Evolutionary conservation across 2,797 vertebrate species (phyloP), one percentile per base, ranked within the genome.

Genomic region (Phrynocephalus vlangalii): DNA sequence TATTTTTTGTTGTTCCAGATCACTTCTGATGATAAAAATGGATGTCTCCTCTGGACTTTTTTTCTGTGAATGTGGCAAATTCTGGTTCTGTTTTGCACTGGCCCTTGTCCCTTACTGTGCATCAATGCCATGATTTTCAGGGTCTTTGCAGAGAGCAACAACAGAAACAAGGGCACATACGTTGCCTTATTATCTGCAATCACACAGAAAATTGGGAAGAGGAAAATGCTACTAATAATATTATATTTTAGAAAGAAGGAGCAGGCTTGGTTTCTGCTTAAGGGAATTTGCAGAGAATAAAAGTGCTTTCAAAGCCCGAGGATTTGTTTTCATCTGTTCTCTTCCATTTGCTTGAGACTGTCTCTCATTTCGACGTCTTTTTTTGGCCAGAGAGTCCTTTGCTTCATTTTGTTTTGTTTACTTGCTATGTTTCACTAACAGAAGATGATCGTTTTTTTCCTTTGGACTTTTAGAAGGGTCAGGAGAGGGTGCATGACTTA

Each of bases 311-410:
- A 0, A 66, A 72, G 88, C 92, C 91, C 1, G 38, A 87, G 87
- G 90, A 75, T 22, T 44, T 83, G 52, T 89, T 94, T 92, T 92
- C 87, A 79, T 91, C 91, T 94, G 89, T 92, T 95, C 2, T 1
- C 68, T 90, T 94, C 77, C 56, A 82, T 92, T 94, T 93, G 52
- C 83, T 92, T 91, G 83, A 94, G 91, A 87, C 77, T 11, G 20
- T 89, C 60, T 87, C 84, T 94, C 84, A 82, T 86, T 84, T 89
- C 0, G 7, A 85, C 7, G n/a, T 92, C 85, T 93, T 91, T 88
- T 66, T 86, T 94, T 84, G 79, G 81, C 85, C 82, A 80, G 63
- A 78, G 79, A 92, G 88, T 93, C 18, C 63, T 93, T 82, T 83
- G 26, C 81, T 92, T 83, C 92, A 20, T 91, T 89, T 92, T 38